phyloP scores from a whole-genome alignment of 2,797 vertebrate species.

The Characodon lateralis region DNA sequence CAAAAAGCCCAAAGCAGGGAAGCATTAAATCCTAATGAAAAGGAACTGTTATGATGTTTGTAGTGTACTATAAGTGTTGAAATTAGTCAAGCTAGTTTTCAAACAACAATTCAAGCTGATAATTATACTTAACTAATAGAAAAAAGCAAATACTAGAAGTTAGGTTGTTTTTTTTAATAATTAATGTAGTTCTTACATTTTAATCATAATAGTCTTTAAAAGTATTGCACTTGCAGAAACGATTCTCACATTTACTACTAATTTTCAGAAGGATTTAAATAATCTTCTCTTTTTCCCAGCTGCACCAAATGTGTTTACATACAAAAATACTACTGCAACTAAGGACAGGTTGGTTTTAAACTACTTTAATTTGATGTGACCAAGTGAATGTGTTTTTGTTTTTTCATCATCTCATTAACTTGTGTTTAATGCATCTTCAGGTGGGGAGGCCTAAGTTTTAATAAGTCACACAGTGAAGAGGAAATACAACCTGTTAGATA shows the following conservation, averaged over 20 bases:
- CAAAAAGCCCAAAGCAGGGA: too few species aligned
- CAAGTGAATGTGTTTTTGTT: not conserved
- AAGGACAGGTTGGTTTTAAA: slow-evolving; percentile 69
- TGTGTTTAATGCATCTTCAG: slow-evolving; percentile 35
- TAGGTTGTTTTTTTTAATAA: too few species aligned
- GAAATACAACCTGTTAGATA: slow-evolving; percentile 51
- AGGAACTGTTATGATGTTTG: too few species aligned
- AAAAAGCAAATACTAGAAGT: too few species aligned
- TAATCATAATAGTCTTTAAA: too few species aligned
- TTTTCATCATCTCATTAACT: slow-evolving; percentile 2
- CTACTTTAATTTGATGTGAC: not conserved
- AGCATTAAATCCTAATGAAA: too few species aligned
- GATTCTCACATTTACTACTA: not conserved
- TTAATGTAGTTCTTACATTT: too few species aligned
- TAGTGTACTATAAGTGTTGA: too few species aligned
- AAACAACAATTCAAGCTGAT: too few species aligned
- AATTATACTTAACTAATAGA: too few species aligned
- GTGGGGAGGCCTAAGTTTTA: slow-evolving; percentile 47
- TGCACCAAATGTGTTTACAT: slow-evolving; percentile 65
- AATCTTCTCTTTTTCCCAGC: slow-evolving; percentile 55
- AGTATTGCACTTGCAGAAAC: too few species aligned
- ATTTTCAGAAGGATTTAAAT: not conserved
- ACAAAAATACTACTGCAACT: slow-evolving; percentile 67
- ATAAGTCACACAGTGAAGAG: slow-evolving; percentile 59
- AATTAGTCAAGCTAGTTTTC: too few species aligned